Conservation (phyloP, 2,113 vertebrate genomes). For the Tamias sibiricus region DNA sequence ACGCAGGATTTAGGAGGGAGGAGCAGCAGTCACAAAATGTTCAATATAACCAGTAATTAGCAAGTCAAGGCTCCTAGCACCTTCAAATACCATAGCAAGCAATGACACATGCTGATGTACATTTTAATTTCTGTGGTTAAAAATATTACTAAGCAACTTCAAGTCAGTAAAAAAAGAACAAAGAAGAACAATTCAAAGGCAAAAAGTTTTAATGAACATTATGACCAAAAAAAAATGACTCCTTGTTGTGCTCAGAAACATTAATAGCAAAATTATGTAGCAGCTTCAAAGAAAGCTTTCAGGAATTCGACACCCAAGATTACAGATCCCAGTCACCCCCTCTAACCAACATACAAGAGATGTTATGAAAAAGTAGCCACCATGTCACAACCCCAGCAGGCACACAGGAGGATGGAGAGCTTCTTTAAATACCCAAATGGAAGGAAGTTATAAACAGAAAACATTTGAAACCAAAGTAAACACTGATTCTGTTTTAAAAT, state of each 20-base stretch:
- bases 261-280: background rate
- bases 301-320: background rate
- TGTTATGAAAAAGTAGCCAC: background rate
- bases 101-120: background rate
- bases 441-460: background rate
- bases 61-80: background rate
- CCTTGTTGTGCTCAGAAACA: background rate
- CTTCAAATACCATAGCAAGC: background rate
- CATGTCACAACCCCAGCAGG: background rate
- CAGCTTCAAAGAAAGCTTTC: background rate
- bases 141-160: background rate
- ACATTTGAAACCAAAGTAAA: background rate
- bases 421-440: background rate
- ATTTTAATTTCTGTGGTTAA: background rate
- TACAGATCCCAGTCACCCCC: background rate
- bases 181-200: background rate
- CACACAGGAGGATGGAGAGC: background rate
- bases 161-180: constrained; percentile 36
- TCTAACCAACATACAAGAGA: background rate
- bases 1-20: background rate
- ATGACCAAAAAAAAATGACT: background rate
- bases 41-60: background rate
- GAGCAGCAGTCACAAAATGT: background rate
- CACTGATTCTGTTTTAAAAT: background rate
- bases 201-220: background rate